Base-by-base conservation (phyloP, 2,797 vertebrate species). In the Podarcis siculus region DNA sequence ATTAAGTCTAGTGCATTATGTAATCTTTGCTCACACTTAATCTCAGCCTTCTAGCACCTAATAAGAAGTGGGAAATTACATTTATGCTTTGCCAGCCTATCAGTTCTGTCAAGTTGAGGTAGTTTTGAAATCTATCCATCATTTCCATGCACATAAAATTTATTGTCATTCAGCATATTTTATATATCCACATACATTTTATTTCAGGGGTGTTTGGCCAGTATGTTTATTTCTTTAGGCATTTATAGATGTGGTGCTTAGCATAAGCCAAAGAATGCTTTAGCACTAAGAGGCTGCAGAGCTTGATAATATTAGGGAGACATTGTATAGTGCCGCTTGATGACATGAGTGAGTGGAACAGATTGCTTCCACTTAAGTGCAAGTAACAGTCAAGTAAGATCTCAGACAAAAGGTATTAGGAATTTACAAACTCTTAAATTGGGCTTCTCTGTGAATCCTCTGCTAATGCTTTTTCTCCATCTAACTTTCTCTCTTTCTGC, bases 1-100 rank as follows among this genome's bases (percentile, higher is more conserved):
- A 96, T 96, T 96, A 96, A 96, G 95, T 94, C 89, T 96, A 95
- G 95, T 91, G 91, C 84, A 91, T 96, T 95, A 95, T 94, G 82
- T 89, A 90, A 95, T 89, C 82, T 19, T 89, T 30, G 89, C 96
- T 95, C 95, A 95, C 95, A 96, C 97, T 96, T 96, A 19, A 96
- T 96, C 93, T 93, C 75, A 92, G 88, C 91, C 87, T 93, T 96
- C 96, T 96, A 96, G 91, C 87, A 89, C 76, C 49, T 87, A 82
- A 89, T 78, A 76, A 94, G 92, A 92, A 94, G 89, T 86, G 88
- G 78, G 86, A 90, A 69, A 90, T 90, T 86, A 91, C 13, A 85
- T 75, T 79, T 91, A 73, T 93, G 86, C 75, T 91, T 91, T 91
- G 87, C 88, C 94, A 93, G 94, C 49, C 82, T 91, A 95, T 96